These are phyloP conservation scores for Helicolenus hilgendorfi DNA, from an alignment of 2,797 vertebrate genomes.

Conservation along the genomic window DNA sequence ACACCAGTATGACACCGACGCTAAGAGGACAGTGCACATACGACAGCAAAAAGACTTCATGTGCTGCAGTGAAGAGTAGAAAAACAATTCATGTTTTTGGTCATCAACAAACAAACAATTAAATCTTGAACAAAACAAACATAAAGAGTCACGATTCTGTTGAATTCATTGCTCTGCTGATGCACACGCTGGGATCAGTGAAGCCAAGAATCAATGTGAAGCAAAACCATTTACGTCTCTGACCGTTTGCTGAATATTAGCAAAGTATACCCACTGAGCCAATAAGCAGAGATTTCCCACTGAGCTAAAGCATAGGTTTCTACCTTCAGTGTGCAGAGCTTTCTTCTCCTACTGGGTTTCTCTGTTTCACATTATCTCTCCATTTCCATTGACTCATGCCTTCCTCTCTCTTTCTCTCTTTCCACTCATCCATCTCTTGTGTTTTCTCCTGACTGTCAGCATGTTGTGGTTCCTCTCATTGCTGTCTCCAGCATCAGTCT, in stretches of 20 bases:
- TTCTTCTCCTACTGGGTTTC: slow-evolving; percentile 33
- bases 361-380: slow-evolving; percentile 53
- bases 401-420: slow-evolving; percentile 8
- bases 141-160: neutral
- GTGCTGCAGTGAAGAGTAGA: neutral
- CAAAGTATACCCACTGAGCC: slow-evolving; percentile 15
- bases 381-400: slow-evolving; percentile 59
- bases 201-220: slow-evolving; percentile 51
- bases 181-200: slow-evolving; percentile 29
- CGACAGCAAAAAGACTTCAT: neutral
- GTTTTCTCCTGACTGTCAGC: slow-evolving; percentile 59
- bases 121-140: slow-evolving; percentile 7
- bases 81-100: neutral
- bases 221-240: slow-evolving; percentile 54
- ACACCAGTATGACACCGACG: neutral
- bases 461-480: slow-evolving; percentile 50
- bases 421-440: slow-evolving; percentile 56
- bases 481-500: slow-evolving; percentile 18
- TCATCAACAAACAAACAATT: neutral
- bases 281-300: slow-evolving; percentile 36
- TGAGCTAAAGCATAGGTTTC: slow-evolving; percentile 35
- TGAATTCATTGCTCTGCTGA: neutral
- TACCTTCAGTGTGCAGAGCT: slow-evolving; percentile 13
- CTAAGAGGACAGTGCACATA: neutral
- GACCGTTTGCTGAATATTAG: slow-evolving; percentile 47